phyloP scores from a whole-genome alignment of 2,797 vertebrate genomes.

The Falco peregrinus region DNA sequence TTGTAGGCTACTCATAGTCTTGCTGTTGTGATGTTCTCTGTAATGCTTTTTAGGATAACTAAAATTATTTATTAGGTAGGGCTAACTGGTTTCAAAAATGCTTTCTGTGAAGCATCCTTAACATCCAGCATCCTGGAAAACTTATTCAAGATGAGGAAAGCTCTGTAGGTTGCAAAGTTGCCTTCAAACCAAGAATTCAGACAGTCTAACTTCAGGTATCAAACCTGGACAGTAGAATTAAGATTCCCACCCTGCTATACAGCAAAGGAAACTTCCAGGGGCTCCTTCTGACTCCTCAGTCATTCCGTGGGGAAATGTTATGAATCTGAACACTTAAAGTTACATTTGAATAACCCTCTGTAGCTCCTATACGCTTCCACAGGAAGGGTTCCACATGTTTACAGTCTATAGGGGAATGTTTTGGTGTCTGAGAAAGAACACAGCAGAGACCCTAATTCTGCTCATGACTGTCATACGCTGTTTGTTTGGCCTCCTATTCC shows the following conservation, averaged over 20 bases:
- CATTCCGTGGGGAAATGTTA: not conserved
- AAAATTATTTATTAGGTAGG: not conserved
- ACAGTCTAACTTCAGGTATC: not conserved
- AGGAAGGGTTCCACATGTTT: not conserved
- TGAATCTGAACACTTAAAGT: not conserved
- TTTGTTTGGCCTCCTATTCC: not conserved
- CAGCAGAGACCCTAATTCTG: not conserved
- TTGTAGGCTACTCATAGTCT: not conserved
- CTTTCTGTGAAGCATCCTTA: not conserved
- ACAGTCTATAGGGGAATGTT: not conserved
- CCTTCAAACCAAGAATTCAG: not conserved
- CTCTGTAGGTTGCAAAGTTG: not conserved
- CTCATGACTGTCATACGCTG: not conserved
- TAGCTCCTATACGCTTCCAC: not conserved
- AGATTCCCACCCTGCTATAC: not conserved
- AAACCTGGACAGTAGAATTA: not conserved
- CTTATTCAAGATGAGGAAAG: not conserved
- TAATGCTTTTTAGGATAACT: not conserved
- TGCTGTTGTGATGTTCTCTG: not conserved
- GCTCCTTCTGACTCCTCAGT: not conserved
- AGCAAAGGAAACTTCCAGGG: not conserved
- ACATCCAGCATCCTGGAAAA: not conserved
- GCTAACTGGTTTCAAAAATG: not conserved
- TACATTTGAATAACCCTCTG: not conserved
- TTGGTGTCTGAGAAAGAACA: not conserved